phyloP scores from a whole-genome alignment of 2,888 invertebrate species.

The Pinctada fucata region DNA sequence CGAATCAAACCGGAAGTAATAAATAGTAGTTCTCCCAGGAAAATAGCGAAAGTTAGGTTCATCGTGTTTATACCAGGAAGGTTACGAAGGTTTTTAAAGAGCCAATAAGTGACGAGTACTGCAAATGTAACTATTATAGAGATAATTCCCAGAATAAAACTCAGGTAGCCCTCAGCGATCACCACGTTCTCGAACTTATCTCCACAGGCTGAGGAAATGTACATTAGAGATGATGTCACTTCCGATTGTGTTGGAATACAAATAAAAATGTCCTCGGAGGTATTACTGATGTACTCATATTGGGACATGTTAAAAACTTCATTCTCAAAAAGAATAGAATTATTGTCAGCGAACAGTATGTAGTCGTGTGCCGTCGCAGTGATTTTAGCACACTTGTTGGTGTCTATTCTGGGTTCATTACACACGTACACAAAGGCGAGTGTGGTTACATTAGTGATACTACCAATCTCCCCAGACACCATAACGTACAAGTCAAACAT shows the following conservation, averaged over 20 bases:
- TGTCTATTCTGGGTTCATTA: conserved; percentile 59
- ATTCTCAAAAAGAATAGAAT: conserved; percentile 54
- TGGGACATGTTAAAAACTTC: conserved; percentile 53
- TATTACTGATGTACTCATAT: conserved; percentile 56
- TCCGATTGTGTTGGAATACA: conserved; percentile 51
- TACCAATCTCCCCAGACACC: conserved; percentile 54
- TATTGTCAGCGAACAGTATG: conserved; percentile 44
- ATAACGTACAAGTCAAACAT: conserved; percentile 62
- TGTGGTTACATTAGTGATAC: conserved; percentile 45
- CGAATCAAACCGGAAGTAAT: conserved; percentile 54
- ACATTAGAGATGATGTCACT: background rate
- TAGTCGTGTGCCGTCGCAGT: conserved; percentile 53
- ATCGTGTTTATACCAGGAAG: conserved; percentile 76
- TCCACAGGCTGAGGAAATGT: conserved; percentile 45
- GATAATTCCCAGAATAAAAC: conserved; percentile 62
- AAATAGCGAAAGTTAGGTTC: conserved; percentile 72
- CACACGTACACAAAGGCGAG: conserved; percentile 63
- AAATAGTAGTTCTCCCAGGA: conserved; percentile 72
- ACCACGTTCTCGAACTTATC: conserved; percentile 47
- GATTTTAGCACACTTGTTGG: conserved; percentile 58
- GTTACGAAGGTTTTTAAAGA: conserved; percentile 73
- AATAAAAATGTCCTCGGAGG: conserved; percentile 48
- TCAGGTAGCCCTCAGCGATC: conserved; percentile 60
- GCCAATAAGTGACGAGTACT: conserved; percentile 72
- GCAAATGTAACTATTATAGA: conserved; percentile 69